These are phyloP conservation scores for Tuta absoluta DNA, from an alignment of 2,888 invertebrate genomes.

Conservation along the genomic window DNA sequence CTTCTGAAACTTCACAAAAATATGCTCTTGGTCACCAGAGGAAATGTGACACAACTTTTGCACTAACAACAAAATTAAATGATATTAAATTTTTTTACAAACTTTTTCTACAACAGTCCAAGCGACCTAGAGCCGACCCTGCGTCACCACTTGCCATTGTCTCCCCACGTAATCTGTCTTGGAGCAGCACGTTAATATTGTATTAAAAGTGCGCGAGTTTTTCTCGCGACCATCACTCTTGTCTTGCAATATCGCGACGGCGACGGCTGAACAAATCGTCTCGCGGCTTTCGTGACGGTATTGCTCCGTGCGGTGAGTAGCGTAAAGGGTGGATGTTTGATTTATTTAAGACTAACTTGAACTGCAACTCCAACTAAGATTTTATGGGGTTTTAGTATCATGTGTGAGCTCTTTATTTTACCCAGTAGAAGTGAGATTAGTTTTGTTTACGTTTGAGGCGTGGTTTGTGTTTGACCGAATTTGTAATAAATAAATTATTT, in stretches of 20 bases:
- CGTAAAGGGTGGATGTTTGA: slow-evolving; percentile 5
- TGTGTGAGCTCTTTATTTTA: background rate
- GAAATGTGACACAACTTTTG: too few relatives aligned
- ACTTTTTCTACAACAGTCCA: too few relatives aligned
- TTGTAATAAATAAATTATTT: too few relatives aligned
- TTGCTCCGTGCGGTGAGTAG: slow-evolving; percentile 13
- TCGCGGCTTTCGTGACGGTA: slow-evolving; percentile 32
- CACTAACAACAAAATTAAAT: too few relatives aligned
- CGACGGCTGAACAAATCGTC: slow-evolving; percentile 66
- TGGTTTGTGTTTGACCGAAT: too few relatives aligned
- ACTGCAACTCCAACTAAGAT: background rate
- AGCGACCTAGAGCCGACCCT: background rate
- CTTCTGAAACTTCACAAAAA: too few relatives aligned
- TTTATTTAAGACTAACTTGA: slow-evolving; percentile 1
- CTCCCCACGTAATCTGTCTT: slow-evolving; percentile 36
- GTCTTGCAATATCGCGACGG: slow-evolving; percentile 60
- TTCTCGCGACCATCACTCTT: slow-evolving; percentile 61
- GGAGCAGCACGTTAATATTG: slow-evolving; percentile 58
- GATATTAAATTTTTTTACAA: too few relatives aligned
- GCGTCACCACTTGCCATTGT: slow-evolving; percentile 27
- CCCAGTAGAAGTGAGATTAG: too few relatives aligned
- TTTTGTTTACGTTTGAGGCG: too few relatives aligned
- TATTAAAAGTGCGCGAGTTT: slow-evolving; percentile 60
- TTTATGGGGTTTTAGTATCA: background rate
- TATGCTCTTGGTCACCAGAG: too few relatives aligned